These are phyloP conservation scores for Ditylenchus dipsaci DNA, from an alignment of 1,140 invertebrate species.

Conservation along the genomic window DNA sequence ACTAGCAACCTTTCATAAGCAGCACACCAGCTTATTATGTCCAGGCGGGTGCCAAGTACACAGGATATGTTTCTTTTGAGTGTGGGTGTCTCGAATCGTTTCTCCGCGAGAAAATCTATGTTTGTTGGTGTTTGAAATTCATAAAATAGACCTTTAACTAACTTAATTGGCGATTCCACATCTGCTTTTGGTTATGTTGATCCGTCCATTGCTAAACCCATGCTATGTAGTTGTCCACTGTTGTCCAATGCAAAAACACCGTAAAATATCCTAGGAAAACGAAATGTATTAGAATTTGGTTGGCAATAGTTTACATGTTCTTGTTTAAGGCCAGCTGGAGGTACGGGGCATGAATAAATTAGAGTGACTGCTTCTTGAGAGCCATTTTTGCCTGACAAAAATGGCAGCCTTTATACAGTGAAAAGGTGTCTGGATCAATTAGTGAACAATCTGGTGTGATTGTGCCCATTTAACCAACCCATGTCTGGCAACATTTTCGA, in stretches of 20 bases:
- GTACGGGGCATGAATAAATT: neutral
- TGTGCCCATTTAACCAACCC: neutral
- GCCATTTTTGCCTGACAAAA: neutral
- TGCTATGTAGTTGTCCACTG: conserved; percentile 15
- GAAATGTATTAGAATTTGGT: neutral
- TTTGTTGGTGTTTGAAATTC: neutral
- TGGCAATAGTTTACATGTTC: conserved; percentile 8
- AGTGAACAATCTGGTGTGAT: conserved; percentile 10
- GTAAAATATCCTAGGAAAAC: conserved; percentile 13
- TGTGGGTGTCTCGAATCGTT: conserved; percentile 19
- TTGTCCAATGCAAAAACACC: conserved; percentile 18
- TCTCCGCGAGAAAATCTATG: conserved; percentile 13
- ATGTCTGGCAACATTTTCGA: conserved; percentile 1
- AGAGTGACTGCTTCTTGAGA: neutral
- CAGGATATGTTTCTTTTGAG: conserved; percentile 19
- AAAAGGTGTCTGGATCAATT: conserved; percentile 18
- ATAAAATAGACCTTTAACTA: neutral
- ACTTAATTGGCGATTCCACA: conserved; percentile 4
- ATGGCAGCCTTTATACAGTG: conserved; percentile 5
- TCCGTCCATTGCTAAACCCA: conserved; percentile 23
- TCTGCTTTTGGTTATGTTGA: conserved; percentile 13
- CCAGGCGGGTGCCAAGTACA: conserved; percentile 18
- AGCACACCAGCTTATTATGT: conserved; percentile 14
- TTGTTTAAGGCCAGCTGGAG: conserved; percentile 4
- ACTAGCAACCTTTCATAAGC: conserved; percentile 19